Percentiles rank a stretch among this genome's conserved stretches.
phyloP scores from a whole-genome alignment of 2,113 vertebrate species.

The Xyrauchen texanus region DNA sequence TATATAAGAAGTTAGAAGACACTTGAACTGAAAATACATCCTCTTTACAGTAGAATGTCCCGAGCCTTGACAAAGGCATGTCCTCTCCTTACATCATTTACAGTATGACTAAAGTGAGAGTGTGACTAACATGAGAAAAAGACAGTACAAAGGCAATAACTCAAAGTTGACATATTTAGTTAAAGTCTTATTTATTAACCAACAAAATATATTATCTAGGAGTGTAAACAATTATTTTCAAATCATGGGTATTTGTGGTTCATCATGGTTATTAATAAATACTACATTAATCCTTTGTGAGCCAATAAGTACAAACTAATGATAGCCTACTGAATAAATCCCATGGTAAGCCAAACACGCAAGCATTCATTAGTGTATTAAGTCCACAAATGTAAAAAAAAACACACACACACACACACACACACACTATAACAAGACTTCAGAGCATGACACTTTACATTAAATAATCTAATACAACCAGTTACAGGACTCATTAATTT shows the following conservation, averaged over 20 bases:
- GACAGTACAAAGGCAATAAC: not conserved
- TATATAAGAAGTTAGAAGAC: not conserved
- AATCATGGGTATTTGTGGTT: not conserved
- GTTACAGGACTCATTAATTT: no score
- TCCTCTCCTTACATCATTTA: not conserved
- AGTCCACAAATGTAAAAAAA: not conserved
- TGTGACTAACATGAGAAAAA: not conserved
- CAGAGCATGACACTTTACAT: no score
- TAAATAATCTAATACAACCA: no score
- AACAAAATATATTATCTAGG: not conserved
- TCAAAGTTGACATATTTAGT: not conserved
- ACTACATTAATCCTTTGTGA: not conserved
- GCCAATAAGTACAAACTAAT: no score
- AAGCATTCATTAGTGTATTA: not conserved
- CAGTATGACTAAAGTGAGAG: not conserved
- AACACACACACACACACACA: not conserved
- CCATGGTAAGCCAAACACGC: no score
- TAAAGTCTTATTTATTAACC: not conserved
- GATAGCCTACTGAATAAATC: no score
- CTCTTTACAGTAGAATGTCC: not conserved
- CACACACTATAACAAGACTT: not conserved
- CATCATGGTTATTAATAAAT: not conserved
- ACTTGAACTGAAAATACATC: not conserved
- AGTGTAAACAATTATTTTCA: not conserved
- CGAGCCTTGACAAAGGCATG: not conserved